A percentile compares a stretch with the other conserved stretches of the same genome.
phyloP scores from a whole-genome alignment of 1,140 invertebrate species.

The Brachionus sp. region DNA sequence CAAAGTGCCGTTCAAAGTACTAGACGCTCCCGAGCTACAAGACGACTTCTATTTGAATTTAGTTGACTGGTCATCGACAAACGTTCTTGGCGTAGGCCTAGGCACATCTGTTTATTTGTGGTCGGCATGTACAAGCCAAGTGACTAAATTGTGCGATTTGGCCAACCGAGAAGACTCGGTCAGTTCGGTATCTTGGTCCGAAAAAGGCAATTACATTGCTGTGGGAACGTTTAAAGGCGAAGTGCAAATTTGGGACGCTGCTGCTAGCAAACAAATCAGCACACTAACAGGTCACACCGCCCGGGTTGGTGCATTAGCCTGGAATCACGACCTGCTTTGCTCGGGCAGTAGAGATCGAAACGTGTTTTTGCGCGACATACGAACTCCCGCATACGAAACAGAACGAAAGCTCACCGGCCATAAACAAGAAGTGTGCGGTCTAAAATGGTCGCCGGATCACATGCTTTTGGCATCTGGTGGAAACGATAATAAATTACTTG shows the following conservation, averaged over 20 bases:
- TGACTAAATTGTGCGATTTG: slow-evolving; percentile 91
- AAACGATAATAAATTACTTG: slow-evolving; percentile 95
- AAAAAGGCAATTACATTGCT: slow-evolving; percentile 88
- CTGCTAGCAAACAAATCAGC: slow-evolving; percentile 84
- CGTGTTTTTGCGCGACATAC: slow-evolving; percentile 88
- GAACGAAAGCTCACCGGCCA: slow-evolving; percentile 72
- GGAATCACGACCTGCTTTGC: slow-evolving; percentile 94
- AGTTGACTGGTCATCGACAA: slow-evolving; percentile 98
- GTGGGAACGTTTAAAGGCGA: slow-evolving; percentile 95
- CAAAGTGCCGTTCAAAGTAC: slow-evolving; percentile 90
- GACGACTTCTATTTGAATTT: slow-evolving; percentile 99
- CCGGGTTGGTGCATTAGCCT: slow-evolving; percentile 76
- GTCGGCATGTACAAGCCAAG: slow-evolving; percentile 97
- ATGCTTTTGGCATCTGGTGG: slow-evolving; percentile 96
- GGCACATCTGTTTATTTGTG: slow-evolving; percentile 97
- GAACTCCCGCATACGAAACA: slow-evolving; percentile 71
- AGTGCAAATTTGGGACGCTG: slow-evolving; percentile 90
- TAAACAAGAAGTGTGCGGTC: slow-evolving; percentile 92
- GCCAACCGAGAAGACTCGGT: slow-evolving; percentile 87
- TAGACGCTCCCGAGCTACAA: slow-evolving; percentile 96
- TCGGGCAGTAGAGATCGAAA: slow-evolving; percentile 89
- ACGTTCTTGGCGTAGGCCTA: slow-evolving; percentile 95
- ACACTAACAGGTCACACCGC: slow-evolving; percentile 88
- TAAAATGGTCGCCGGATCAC: slow-evolving; percentile 99
- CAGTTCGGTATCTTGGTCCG: slow-evolving; percentile 98